A percentile compares a stretch with the other conserved stretches of the same genome.
Conservation (phyloP, 2,888 invertebrate genomes). For the Andrena camellia region DNA sequence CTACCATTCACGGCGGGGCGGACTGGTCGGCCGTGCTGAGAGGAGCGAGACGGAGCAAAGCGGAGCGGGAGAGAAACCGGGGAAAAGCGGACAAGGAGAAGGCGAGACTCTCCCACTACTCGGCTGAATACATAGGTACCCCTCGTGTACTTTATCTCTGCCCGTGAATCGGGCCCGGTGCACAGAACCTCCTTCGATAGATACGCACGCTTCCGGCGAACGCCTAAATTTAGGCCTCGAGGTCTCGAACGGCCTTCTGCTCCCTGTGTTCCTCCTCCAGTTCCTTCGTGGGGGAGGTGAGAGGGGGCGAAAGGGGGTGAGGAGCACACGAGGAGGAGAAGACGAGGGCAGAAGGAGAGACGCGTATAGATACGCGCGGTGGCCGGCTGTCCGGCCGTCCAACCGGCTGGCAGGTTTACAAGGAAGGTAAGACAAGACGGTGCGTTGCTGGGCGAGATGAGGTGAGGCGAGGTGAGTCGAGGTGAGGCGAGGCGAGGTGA, state of each 20-base stretch:
- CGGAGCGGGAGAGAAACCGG: conserved; percentile 12
- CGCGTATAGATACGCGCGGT: conserved; percentile 46
- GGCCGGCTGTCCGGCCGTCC: conserved; percentile 53
- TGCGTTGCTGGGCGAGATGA: conserved; percentile 25
- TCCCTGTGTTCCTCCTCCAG: neutral
- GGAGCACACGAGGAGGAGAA: conserved; percentile 20
- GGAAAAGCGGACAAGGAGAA: neutral
- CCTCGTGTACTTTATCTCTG: conserved; percentile 55
- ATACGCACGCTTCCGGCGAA: conserved; percentile 74
- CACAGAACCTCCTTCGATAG: conserved; percentile 62
- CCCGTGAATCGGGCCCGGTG: conserved; percentile 62
- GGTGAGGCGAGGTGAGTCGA: neutral
- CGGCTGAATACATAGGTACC: conserved; percentile 27
- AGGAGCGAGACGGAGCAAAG: conserved; percentile 32
- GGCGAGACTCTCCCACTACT: conserved; percentile 22
- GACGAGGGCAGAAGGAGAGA: conserved; percentile 11
- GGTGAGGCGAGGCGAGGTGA: conserved; percentile 8
- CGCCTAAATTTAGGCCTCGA: conserved; percentile 78
- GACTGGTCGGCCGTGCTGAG: conserved; percentile 57
- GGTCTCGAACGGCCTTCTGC: conserved; percentile 55
- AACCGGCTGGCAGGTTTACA: conserved; percentile 71
- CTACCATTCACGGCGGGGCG: conserved; percentile 63
- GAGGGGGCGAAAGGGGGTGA: conserved; percentile 21
- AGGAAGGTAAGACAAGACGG: conserved; percentile 67
- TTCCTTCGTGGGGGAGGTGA: neutral